A percentile compares a stretch with the other conserved stretches of the same genome.
Evolutionary conservation across 1,140 invertebrate genomes (phyloP).

Genomic region (Pogonomyrmex barbatus): DNA sequence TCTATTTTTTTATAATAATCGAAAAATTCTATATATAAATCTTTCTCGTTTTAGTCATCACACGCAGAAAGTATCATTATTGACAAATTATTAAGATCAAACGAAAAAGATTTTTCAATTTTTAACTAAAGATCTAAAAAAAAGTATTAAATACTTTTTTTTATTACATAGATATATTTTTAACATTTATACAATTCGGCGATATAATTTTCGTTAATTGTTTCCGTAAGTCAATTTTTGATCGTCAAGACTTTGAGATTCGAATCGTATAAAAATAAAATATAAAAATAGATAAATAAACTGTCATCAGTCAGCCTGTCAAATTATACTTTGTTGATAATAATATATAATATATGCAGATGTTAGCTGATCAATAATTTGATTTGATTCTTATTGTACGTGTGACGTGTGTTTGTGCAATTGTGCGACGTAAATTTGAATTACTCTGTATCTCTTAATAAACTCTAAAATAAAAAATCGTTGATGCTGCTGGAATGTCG

Average conservation of each 20-base stretch:
- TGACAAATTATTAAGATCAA: background rate
- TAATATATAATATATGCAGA: background rate
- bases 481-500: slow-evolving; percentile 48
- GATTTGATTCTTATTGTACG: background rate
- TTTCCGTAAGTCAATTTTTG: background rate
- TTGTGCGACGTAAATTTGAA: slow-evolving; percentile 34
- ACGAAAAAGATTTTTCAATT: background rate
- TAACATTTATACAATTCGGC: background rate
- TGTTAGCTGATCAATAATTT: background rate
- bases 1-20: background rate
- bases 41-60: background rate
- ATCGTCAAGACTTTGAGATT: slow-evolving; percentile 30
- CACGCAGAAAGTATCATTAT: background rate
- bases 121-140: slow-evolving; percentile 3
- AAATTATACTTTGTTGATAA: slow-evolving; percentile 23
- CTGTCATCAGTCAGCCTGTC: background rate
- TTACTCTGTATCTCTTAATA: slow-evolving; percentile 21
- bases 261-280: slow-evolving; percentile 1
- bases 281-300: background rate
- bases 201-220: background rate
- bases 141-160: background rate
- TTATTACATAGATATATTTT: background rate
- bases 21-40: background rate
- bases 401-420: background rate
- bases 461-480: slow-evolving; percentile 20